Evolutionary conservation across 2,888 invertebrate genomes (phyloP).

Genomic region (Cantharis rustica): DNA sequence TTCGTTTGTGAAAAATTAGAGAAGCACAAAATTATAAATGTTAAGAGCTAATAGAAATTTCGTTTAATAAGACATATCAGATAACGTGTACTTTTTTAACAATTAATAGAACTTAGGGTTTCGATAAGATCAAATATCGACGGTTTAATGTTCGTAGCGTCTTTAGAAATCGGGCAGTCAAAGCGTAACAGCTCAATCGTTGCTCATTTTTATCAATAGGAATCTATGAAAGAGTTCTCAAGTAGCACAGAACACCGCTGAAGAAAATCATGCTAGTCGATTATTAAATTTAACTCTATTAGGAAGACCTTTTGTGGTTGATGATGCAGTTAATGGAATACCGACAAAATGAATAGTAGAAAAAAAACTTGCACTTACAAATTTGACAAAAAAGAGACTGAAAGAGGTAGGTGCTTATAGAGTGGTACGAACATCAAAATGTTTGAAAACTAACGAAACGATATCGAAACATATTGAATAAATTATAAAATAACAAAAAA

Average conservation of each 20-base stretch:
- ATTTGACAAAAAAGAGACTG: not conserved
- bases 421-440: not conserved
- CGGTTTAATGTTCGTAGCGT: conserved; percentile 24
- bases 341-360: not conserved
- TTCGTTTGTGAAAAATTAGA: not conserved
- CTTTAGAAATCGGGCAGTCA: conserved; percentile 31
- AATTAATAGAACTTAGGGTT: conserved; percentile 24
- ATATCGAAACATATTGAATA: not conserved
- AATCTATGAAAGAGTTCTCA: conserved; percentile 26
- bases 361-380: not conserved
- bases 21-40: not conserved
- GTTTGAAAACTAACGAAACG: not conserved
- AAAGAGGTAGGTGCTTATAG: not conserved
- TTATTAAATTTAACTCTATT: conserved; percentile 17
- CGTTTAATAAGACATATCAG: conserved; percentile 28
- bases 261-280: conserved; percentile 14
- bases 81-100: conserved; percentile 23
- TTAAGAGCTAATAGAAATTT: conserved; percentile 25
- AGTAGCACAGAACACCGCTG: conserved; percentile 21
- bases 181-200: conserved; percentile 23
- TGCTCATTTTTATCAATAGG: conserved; percentile 25
- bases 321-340: conserved; percentile 14
- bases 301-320: conserved; percentile 8
- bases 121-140: conserved; percentile 32
- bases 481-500: not conserved